These are phyloP conservation scores for Percina caprodes DNA, from an alignment of 2,113 vertebrate species.

Conservation along the genomic window DNA sequence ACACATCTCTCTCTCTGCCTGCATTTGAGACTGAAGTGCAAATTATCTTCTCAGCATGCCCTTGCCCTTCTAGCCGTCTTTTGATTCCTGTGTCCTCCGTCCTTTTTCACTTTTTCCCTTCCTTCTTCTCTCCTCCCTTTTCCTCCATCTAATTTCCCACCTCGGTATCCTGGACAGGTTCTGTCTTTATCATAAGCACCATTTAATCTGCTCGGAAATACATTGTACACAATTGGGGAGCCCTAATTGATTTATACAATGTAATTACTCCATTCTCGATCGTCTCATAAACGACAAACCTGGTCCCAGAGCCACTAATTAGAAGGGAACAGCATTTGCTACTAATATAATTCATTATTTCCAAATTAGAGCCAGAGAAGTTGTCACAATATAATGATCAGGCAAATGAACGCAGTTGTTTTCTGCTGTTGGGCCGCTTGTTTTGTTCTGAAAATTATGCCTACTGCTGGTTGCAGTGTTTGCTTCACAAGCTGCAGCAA, in stretches of 20 bases:
- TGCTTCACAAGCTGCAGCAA: slow-evolving; percentile 3
- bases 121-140: slow-evolving; percentile 38
- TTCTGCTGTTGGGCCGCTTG: slow-evolving; percentile 53
- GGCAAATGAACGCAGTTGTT: slow-evolving; percentile 68
- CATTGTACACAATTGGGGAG: slow-evolving; percentile 69
- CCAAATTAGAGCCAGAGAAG: slow-evolving; percentile 74
- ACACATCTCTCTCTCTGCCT: slow-evolving; percentile 80
- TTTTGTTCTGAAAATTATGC: slow-evolving; percentile 28
- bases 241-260: slow-evolving; percentile 80
- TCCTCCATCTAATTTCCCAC: slow-evolving; percentile 60
- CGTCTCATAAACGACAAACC: slow-evolving; percentile 77
- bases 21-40: slow-evolving; percentile 70
- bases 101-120: slow-evolving; percentile 32
- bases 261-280: slow-evolving; percentile 74
- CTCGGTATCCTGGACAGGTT: slow-evolving; percentile 69
- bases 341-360: slow-evolving; percentile 82
- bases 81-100: slow-evolving; percentile 64
- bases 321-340: slow-evolving; percentile 75
- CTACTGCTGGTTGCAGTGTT: slow-evolving; percentile 2
- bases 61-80: slow-evolving; percentile 70
- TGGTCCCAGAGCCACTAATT: slow-evolving; percentile 79
- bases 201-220: slow-evolving; percentile 78
- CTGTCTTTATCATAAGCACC: slow-evolving; percentile 69
- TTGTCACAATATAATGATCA: slow-evolving; percentile 76
- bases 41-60: slow-evolving; percentile 77